Evolutionary conservation across 2,888 invertebrate genomes (phyloP).

Genomic region (Phengaris arion): DNA sequence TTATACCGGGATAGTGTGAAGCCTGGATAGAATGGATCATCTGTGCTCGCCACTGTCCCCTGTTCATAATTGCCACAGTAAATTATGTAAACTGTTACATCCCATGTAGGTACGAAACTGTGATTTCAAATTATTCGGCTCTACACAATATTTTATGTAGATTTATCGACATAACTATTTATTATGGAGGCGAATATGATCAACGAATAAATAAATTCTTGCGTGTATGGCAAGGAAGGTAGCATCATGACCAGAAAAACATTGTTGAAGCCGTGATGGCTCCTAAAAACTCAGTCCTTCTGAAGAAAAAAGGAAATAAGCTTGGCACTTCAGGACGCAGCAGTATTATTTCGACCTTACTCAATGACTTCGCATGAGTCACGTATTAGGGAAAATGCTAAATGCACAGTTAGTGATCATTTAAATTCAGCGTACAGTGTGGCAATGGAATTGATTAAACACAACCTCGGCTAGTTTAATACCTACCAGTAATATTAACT

Average conservation of each 20-base stretch:
- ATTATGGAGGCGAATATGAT: too few relatives aligned
- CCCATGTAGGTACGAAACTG: not conserved
- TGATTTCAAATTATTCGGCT: slow-evolving; percentile 10
- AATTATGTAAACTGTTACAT: not conserved
- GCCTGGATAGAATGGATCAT: not conserved
- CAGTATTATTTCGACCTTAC: not conserved
- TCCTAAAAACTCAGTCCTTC: too few relatives aligned
- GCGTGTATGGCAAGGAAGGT: too few relatives aligned
- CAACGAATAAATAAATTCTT: too few relatives aligned
- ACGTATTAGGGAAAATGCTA: not conserved
- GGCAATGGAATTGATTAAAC: slow-evolving; percentile 15
- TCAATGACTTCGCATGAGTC: not conserved
- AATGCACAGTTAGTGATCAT: not conserved
- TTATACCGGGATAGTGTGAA: slow-evolving; percentile 1
- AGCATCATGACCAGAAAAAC: too few relatives aligned
- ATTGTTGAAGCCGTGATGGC: too few relatives aligned
- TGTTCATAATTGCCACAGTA: slow-evolving; percentile 24
- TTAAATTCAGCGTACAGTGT: slow-evolving; percentile 1
- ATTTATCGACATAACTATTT: not conserved
- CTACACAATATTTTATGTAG: not conserved
- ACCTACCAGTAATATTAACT: not conserved
- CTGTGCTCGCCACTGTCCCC: not conserved
- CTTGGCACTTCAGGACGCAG: not conserved
- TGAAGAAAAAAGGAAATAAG: too few relatives aligned
- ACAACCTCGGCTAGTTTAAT: not conserved